A percentile compares a stretch with the other conserved stretches of the same genome.
Conservation (phyloP, 2,888 invertebrate species). For the Cheilosia grossa region DNA sequence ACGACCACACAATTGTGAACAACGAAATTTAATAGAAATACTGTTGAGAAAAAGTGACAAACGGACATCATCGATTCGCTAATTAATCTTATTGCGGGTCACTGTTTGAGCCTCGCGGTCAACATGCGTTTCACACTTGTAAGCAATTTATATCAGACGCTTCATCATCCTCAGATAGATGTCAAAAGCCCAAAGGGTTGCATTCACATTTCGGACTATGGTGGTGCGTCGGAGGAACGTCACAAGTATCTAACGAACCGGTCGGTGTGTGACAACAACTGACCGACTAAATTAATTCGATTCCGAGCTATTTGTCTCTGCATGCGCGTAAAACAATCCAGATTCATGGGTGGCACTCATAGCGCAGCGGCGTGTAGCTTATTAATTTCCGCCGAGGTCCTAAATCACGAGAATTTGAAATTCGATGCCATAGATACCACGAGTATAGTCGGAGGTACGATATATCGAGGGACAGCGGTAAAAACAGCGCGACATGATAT, state of each 20-base stretch:
- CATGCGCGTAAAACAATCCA: conserved; percentile 32
- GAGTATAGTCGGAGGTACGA: background rate
- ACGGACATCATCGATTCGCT: conserved; percentile 50
- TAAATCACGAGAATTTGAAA: conserved; percentile 36
- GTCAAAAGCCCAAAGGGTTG: background rate
- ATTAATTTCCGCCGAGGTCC: conserved; percentile 33
- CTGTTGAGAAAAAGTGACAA: background rate
- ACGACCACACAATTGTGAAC: conserved; percentile 59
- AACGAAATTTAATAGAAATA: conserved; percentile 48
- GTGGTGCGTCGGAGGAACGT: conserved; percentile 37
- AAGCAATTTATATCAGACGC: conserved; percentile 56
- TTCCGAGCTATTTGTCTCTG: conserved; percentile 31
- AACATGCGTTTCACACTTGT: conserved; percentile 61
- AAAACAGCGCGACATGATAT: conserved; percentile 43
- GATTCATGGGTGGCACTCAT: conserved; percentile 3
- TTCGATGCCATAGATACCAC: conserved; percentile 22
- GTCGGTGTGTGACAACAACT: background rate
- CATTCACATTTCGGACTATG: conserved; percentile 24
- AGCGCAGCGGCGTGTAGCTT: conserved; percentile 14
- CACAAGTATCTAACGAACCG: conserved; percentile 8
- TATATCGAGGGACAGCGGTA: conserved; percentile 25
- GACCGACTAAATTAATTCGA: conserved; percentile 37
- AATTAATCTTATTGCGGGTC: conserved; percentile 66
- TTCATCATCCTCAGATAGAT: background rate
- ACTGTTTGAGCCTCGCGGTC: conserved; percentile 13